These are phyloP conservation scores for Eupithecia tripunctaria DNA, from an alignment of 2,888 invertebrate species.

Conservation along the genomic window DNA sequence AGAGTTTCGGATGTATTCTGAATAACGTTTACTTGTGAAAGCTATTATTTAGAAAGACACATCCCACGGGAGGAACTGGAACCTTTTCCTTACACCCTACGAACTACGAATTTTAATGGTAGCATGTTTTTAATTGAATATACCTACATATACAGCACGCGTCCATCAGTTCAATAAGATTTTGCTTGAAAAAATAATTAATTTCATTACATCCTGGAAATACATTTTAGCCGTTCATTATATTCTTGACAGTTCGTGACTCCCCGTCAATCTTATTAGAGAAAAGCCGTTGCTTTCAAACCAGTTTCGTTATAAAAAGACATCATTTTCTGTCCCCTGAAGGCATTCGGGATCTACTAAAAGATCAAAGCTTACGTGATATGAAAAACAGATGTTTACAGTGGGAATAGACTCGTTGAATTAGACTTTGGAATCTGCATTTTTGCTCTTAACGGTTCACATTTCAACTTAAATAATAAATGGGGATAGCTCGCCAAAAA, in stretches of 20 bases:
- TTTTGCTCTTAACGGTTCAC: constrained; percentile 62
- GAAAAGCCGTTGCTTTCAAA: constrained; percentile 49
- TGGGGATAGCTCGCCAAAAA: constrained; percentile 78
- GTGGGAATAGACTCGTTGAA: constrained; percentile 35
- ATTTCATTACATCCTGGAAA: constrained; percentile 36
- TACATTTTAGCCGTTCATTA: constrained; percentile 72
- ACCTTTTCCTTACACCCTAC: not conserved
- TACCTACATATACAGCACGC: not conserved
- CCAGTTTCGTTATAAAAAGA: constrained; percentile 39
- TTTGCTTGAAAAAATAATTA: not conserved
- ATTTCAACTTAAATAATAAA: constrained; percentile 78
- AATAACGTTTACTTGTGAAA: constrained; percentile 8
- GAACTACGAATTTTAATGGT: not conserved
- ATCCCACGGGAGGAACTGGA: not conserved
- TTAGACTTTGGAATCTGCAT: constrained; percentile 55
- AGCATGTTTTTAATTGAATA: not conserved
- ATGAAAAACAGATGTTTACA: constrained; percentile 41
- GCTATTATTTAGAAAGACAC: not conserved
- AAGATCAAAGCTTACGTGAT: constrained; percentile 48
- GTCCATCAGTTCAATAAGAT: not conserved
- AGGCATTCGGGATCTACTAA: constrained; percentile 26
- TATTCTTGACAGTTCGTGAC: constrained; percentile 71
- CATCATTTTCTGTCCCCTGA: constrained; percentile 29
- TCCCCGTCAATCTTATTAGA: constrained; percentile 78
- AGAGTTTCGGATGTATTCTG: constrained; percentile 30